These are phyloP conservation scores for Mustela lutreola DNA, from an alignment of 2,113 vertebrate genomes.

Conservation along the genomic window DNA sequence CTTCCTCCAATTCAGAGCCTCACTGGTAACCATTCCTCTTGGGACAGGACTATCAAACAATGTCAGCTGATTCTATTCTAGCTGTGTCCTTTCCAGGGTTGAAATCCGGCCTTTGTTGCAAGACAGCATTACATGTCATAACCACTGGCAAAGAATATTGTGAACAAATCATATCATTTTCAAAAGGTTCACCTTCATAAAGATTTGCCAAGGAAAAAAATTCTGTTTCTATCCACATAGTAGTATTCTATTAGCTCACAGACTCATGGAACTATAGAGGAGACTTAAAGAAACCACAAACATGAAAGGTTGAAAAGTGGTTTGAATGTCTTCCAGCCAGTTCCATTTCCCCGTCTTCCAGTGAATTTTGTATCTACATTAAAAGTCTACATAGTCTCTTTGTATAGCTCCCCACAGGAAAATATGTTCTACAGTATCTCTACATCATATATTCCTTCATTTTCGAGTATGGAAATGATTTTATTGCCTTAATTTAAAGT, in stretches of 20 bases:
- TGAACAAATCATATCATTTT: not conserved
- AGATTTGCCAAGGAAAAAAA: not conserved
- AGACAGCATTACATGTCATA: not conserved
- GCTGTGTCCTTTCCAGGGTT: not conserved
- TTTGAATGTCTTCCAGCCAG: not conserved
- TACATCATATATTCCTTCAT: not conserved
- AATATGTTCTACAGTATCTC: not conserved
- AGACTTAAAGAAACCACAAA: not conserved
- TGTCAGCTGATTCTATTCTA: not conserved
- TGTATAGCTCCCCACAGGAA: not conserved
- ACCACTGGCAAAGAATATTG: not conserved
- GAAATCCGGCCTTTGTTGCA: not conserved
- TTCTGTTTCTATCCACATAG: not conserved
- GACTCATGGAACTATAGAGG: not conserved
- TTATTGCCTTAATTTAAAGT: not conserved
- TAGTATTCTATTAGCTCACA: not conserved
- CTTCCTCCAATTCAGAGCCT: not conserved
- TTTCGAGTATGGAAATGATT: slow-evolving; percentile 16
- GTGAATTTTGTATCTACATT: not conserved
- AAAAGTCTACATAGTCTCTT: not conserved
- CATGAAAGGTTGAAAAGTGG: not conserved
- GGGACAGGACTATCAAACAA: not conserved
- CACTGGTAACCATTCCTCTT: not conserved
- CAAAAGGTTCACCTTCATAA: not conserved
- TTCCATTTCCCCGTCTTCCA: not conserved